Evolutionary conservation across 2,113 vertebrate species (phyloP), one percentile per base, ranked within the genome.

Genomic region (Stercorarius parasiticus): DNA sequence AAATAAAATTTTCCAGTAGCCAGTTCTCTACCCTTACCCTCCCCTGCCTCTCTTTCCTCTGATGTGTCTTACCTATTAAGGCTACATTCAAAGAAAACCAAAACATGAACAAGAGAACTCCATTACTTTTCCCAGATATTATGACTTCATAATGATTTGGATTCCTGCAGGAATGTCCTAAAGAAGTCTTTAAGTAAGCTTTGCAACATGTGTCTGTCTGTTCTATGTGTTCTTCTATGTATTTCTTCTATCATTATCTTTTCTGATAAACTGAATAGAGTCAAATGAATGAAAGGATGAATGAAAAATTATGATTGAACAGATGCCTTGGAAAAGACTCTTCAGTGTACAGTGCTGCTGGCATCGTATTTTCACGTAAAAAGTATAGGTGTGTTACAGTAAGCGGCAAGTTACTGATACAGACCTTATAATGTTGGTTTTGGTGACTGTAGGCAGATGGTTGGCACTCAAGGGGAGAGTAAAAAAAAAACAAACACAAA

Each of bases 361-460:
- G 90, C 80, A 59, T 87, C 47, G 56, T 27, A 5, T 93, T 92
- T 90, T 67, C 15, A 53, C 26, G 26, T 94, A 6, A 82, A 86
- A 22, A 42, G 45, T 38, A 91, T 23, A 45, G 43, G 47, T 93
- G 49, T 58, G 30, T 93, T 96, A n/a, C 42, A 50, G 34, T 67
- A 66, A 93, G 13, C 36, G 62, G 20, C 59, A 91, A 90, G 59
- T 52, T 96, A 59, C 15, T 88, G 81, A 72, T 93, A 45, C 0
- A 81, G 53, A 73, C 49, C 65, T 94, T 56, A 32, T 30, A 59
- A 76, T 82, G 74, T 52, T 87, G 49, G 81, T 97, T 95, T 90
- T 90, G 90, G 66, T 79, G 78, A 62, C 88, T 84, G 21, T 84
- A 72, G 91, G 88, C 97, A 97, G 93, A 90, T 97, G 96, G 83